Evolutionary conservation across 2,888 invertebrate genomes (phyloP), one percentile per base, ranked within the genome.

Genomic region (Pandemis heparana): DNA sequence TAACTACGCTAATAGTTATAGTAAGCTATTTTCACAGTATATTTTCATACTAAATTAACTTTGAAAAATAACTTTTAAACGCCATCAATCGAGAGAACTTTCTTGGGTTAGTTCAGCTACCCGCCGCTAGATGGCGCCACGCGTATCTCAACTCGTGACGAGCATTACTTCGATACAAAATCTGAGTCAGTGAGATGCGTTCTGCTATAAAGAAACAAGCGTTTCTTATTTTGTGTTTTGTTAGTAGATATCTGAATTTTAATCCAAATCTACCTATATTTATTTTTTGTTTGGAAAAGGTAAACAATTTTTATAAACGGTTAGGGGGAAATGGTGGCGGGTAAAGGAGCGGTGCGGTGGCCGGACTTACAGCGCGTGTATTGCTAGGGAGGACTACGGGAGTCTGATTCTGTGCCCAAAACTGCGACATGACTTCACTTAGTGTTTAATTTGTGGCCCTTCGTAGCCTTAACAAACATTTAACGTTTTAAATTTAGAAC

Each of bases 41-140:
- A 12, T 43, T 43, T 12, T 43, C 43, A 4, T 12, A 43, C 12
- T 48, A 48, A 48, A n/a, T 12, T 14, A n/a, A 48, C n/a, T 14
- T 48, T 6, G 1, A 48, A n/a, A n/a, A 43, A 43, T 12, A 43
- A 12, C 10, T 48, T n/a, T n/a, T 4, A n/a, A 48, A 48, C n/a
- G 14, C 6, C 48, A 6, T 48, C 14, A 76, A 59, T 23, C 32
- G 8, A 6, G 32, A 51, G 32, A 18, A 41, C 46, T 23, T 10
- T 18, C 23, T 56, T n/a, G 8, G 65, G 68, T 9, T 77, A 83
- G 86, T 92, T 85, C 84, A 56, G 92, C 94, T 93, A 94, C 83
- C 84, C 79, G 82, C 75, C 87, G 76, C 85, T 75, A 93, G 94
- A 92, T 93, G 94, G 92, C 93, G 88, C 67, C 79, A 85, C 69